These are phyloP conservation scores for Pipistrellus kuhlii DNA, from an alignment of 2,797 vertebrate species.

Conservation along the genomic window DNA sequence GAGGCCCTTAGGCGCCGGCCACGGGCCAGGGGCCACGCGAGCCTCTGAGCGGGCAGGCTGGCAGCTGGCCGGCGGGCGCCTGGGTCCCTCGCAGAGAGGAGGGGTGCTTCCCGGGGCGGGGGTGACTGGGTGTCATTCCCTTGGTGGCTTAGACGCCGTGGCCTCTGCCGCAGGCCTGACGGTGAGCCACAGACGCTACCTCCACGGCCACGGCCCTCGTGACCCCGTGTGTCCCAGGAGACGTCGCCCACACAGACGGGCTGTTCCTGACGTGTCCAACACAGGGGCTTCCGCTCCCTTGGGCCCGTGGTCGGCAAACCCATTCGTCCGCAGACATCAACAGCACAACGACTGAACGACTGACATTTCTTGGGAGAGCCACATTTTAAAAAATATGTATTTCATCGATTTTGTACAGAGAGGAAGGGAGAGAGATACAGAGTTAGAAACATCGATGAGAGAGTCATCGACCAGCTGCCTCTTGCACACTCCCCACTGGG, in stretches of 20 bases:
- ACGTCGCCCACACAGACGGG: constrained; percentile 74
- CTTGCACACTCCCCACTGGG: too few relatives aligned
- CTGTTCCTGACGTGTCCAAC: constrained; percentile 84
- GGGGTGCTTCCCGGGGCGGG: constrained; percentile 59
- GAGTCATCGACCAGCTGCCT: too few relatives aligned
- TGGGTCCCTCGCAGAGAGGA: constrained; percentile 61
- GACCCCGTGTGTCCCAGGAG: constrained; percentile 69
- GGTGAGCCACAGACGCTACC: constrained; percentile 28
- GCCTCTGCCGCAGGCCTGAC: constrained; percentile 45
- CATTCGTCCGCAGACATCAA: too few relatives aligned
- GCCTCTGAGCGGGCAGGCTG: constrained; percentile 56
- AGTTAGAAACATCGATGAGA: too few relatives aligned
- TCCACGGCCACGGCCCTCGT: constrained; percentile 61
- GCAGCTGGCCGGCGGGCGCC: constrained; percentile 54
- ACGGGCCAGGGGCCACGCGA: neutral
- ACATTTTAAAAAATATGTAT: too few relatives aligned
- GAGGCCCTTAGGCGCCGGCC: rapidly evolving
- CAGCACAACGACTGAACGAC: too few relatives aligned
- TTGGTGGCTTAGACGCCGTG: constrained; percentile 41
- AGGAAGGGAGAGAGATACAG: too few relatives aligned
- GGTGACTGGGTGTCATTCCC: constrained; percentile 64
- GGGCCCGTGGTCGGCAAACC: too few relatives aligned
- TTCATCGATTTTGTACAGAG: too few relatives aligned
- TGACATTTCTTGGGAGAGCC: too few relatives aligned
- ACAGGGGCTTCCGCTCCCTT: constrained; percentile 83